Evolutionary conservation across 92 coral and sea anemone species (phyloP).

Genomic region (Heliopora coerulea): DNA sequence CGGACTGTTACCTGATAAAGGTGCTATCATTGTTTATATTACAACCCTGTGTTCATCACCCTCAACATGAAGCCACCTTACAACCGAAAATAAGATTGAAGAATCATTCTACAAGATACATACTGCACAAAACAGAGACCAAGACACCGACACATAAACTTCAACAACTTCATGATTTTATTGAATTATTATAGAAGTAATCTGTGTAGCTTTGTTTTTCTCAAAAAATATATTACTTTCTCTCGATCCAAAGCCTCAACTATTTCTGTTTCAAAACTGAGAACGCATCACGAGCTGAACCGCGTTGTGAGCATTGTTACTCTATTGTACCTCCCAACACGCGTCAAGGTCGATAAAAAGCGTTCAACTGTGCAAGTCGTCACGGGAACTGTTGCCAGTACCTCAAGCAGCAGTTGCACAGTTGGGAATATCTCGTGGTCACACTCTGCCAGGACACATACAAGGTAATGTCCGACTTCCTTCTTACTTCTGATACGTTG

Average conservation of each 20-base stretch:
- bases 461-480: neutral
- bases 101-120: too few species aligned
- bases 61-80: too few species aligned
- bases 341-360: neutral
- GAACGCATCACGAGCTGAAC: neutral
- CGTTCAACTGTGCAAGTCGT: neutral
- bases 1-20: too few species aligned
- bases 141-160: too few species aligned
- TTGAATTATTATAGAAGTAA: too few species aligned
- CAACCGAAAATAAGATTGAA: too few species aligned
- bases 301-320: neutral
- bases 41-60: too few species aligned
- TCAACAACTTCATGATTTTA: too few species aligned
- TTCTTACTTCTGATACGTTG: neutral
- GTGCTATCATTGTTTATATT: too few species aligned
- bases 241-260: neutral
- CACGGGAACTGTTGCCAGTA: neutral
- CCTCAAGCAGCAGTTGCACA: neutral
- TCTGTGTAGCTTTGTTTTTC: too few species aligned
- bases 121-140: too few species aligned
- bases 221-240: too few species aligned
- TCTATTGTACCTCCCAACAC: neutral
- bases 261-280: neutral
- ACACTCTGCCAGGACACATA: neutral
- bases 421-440: neutral